Percentiles rank a stretch among this genome's conserved stretches.
phyloP scores from a whole-genome alignment of 1,140 invertebrate genomes.

The Bradysia coprophila region DNA sequence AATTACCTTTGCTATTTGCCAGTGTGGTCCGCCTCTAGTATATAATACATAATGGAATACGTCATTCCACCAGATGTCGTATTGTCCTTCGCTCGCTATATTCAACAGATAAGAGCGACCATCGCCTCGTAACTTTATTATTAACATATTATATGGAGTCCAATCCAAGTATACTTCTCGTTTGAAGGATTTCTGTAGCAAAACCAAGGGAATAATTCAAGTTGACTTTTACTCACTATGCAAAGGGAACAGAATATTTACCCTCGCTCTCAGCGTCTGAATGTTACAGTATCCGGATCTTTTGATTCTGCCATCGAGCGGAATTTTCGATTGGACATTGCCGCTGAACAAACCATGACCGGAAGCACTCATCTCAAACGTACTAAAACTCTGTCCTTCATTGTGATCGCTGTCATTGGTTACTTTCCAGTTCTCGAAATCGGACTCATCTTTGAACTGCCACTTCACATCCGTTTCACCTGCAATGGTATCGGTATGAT shows the following conservation, averaged over 20 bases:
- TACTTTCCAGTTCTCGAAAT: slow-evolving; percentile 51
- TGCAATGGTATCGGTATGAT: too few species aligned
- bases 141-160: slow-evolving; percentile 52
- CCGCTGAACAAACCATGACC: slow-evolving; percentile 66
- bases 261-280: slow-evolving; percentile 37
- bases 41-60: slow-evolving; percentile 63
- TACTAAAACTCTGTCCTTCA: slow-evolving; percentile 56
- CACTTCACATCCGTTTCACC: slow-evolving; percentile 50
- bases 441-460: slow-evolving; percentile 40
- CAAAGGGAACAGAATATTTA: slow-evolving; percentile 17
- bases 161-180: slow-evolving; percentile 49
- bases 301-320: slow-evolving; percentile 60
- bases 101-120: slow-evolving; percentile 73
- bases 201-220: slow-evolving; percentile 4
- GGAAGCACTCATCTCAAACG: slow-evolving; percentile 36
- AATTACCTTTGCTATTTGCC: slow-evolving; percentile 79
- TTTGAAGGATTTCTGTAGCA: slow-evolving; percentile 64
- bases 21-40: slow-evolving; percentile 91
- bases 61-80: slow-evolving; percentile 71
- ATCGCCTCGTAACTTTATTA: slow-evolving; percentile 76
- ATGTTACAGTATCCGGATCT: slow-evolving; percentile 63
- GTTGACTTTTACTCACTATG: neutral
- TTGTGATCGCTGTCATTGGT: slow-evolving; percentile 61
- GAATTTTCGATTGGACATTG: slow-evolving; percentile 40
- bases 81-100: slow-evolving; percentile 44